Percentiles rank a stretch among this genome's conserved stretches.
Evolutionary conservation across 1,140 invertebrate species (phyloP).

Genomic region (Eupristina koningsbergeri): DNA sequence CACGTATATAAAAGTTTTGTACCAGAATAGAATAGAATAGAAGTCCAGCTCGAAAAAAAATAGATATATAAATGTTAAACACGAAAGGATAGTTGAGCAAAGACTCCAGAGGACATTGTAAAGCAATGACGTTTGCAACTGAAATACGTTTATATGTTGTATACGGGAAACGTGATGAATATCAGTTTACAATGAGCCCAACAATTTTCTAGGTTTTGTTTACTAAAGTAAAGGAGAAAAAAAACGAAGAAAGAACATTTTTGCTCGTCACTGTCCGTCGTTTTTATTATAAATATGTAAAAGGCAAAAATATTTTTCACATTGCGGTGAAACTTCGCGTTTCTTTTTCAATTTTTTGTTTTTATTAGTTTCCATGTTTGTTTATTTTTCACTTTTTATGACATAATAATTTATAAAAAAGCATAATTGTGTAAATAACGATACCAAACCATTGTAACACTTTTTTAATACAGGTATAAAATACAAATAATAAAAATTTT

Average conservation of each 20-base stretch:
- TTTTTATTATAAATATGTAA: slow-evolving; percentile 31
- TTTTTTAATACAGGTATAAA: no score
- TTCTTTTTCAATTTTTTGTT: not conserved
- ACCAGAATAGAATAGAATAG: not conserved
- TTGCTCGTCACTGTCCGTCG: not conserved
- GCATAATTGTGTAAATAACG: no score
- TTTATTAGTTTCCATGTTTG: not conserved
- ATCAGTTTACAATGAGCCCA: slow-evolving; percentile 44
- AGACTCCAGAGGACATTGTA: slow-evolving; percentile 33
- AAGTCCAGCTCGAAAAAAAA: not conserved
- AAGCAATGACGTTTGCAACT: slow-evolving; percentile 41
- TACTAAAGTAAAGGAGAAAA: slow-evolving; percentile 17
- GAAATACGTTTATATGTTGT: slow-evolving; percentile 19
- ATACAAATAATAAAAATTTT: no score
- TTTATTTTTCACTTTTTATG: not conserved
- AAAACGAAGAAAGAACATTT: not conserved
- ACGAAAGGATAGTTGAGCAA: not conserved
- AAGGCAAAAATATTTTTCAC: slow-evolving; percentile 28
- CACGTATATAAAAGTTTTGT: not conserved
- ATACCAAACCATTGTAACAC: not conserved
- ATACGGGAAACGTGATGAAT: slow-evolving; percentile 35
- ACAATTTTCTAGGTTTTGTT: slow-evolving; percentile 37
- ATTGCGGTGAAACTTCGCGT: not conserved
- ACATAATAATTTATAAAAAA: not conserved
- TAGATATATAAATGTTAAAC: not conserved